Evolutionary conservation across 64 coral and sea anemone species (phyloP).

Genomic region (Montipora foliosa): DNA sequence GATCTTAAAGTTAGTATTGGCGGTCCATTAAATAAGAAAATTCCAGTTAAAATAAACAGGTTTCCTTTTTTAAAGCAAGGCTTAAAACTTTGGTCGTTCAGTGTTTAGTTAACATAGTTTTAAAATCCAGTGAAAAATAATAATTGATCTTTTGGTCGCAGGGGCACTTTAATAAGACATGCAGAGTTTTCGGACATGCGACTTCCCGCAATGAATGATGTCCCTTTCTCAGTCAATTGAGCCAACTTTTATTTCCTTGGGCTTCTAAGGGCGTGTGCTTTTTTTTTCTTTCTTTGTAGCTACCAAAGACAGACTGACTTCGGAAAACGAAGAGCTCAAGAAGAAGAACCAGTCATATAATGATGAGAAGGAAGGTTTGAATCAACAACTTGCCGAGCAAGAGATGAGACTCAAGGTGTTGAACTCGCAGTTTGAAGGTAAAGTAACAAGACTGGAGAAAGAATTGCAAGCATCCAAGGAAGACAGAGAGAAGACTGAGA

Average conservation of each 20-base stretch:
- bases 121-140: too few relatives aligned
- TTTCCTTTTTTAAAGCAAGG: too few relatives aligned
- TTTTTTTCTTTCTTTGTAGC: constrained; percentile 39
- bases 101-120: too few relatives aligned
- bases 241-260: background rate
- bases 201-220: too few relatives aligned
- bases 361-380: constrained; percentile 75
- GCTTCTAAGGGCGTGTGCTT: background rate
- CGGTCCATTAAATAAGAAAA: too few relatives aligned
- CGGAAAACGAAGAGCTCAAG: constrained; percentile 91
- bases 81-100: too few relatives aligned
- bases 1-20: too few relatives aligned
- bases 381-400: constrained; percentile 60
- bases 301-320: constrained; percentile 72
- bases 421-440: constrained; percentile 87
- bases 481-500: constrained; percentile 25
- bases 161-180: too few relatives aligned
- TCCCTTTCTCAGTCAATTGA: too few relatives aligned
- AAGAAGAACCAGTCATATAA: constrained; percentile 58
- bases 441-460: constrained; percentile 86
- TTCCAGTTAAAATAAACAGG: too few relatives aligned
- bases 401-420: constrained; percentile 85
- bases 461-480: constrained; percentile 75
- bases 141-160: too few relatives aligned
- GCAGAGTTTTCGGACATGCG: too few relatives aligned